Percentiles rank a stretch among this genome's conserved stretches.
Evolutionary conservation across 2,888 invertebrate species (phyloP).

Genomic region (Lobophora halterata): DNA sequence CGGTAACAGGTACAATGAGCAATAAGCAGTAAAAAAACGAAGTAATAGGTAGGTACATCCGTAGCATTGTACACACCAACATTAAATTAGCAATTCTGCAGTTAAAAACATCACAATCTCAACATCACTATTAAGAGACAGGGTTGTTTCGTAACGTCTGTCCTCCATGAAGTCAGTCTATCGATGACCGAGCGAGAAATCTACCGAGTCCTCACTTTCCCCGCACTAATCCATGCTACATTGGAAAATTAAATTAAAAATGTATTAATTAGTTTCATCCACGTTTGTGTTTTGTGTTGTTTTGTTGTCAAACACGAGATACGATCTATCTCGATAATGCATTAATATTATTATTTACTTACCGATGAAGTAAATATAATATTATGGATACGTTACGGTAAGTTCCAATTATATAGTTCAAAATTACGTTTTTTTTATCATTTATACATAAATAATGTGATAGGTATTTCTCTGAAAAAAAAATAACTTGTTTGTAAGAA

Average conservation of each 20-base stretch:
- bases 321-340: too few relatives aligned
- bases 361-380: too few relatives aligned
- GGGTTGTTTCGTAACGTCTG: constrained; percentile 54
- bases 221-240: constrained; percentile 46
- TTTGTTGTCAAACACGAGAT: constrained; percentile 2
- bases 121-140: constrained; percentile 46
- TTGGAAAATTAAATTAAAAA: constrained; percentile 18
- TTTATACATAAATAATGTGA: too few relatives aligned
- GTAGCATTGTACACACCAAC: too few relatives aligned
- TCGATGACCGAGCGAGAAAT: constrained; percentile 61
- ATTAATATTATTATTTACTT: too few relatives aligned
- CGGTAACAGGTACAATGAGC: too few relatives aligned
- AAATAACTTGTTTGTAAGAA: too few relatives aligned
- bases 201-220: constrained; percentile 63
- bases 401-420: too few relatives aligned
- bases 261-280: constrained; percentile 17
- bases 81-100: neutral
- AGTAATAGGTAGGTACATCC: too few relatives aligned
- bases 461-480: too few relatives aligned
- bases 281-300: constrained; percentile 14
- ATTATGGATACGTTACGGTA: too few relatives aligned
- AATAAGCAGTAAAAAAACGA: neutral
- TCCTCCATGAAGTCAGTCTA: constrained; percentile 55
- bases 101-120: constrained; percentile 26
- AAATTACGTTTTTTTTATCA: too few relatives aligned